Evolutionary conservation across 2,888 invertebrate species (phyloP), one percentile per base, ranked within the genome.

Genomic region (Anticlea derivata): DNA sequence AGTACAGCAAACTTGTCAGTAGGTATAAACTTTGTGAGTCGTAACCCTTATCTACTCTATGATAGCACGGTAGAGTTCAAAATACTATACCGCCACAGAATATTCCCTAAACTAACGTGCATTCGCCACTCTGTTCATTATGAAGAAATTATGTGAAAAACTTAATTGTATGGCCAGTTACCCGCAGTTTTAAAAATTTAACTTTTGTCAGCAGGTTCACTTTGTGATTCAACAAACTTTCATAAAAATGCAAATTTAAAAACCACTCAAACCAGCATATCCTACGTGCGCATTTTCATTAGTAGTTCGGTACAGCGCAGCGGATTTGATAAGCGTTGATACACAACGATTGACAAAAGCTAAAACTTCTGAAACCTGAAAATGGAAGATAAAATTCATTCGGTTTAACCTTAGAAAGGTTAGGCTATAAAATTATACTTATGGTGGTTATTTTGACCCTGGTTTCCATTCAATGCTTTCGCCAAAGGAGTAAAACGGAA

Each of bases 111-210:
- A 50, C 49, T 45, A 51, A 54, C 55, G 31, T 48, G 50, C 43
- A 55, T 65, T 61, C 54, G 46, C 57, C 64, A 57, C 51, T 60
- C 54, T 51, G 52, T 55, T 71, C 66, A 63, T 68, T 65, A 66
- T 61, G 58, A 62, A 68, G 66, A 67, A 66, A 68, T 68, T 69
- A 66, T 69, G 65, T 65, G 64, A 68, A 66, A 65, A 74, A 67
- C 69, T 63, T 60, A 67, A 72, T 73, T 71, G 62, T 63, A 68
- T 60, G 52, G 57, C 56, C 50, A 51, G 54, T 58, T 61, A 29
- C 56, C 54, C 35, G 41, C 45, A 46, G 30, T 22, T 53, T 50
- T 40, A 49, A 51, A 50, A 29, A 46, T 56, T 33, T 13, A 43
- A 20, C 45, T 55, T 55, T 55, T 55, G 50, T 47, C 51, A 46